phyloP scores from a whole-genome alignment of 1,140 invertebrate genomes.

The Atta colombica region DNA sequence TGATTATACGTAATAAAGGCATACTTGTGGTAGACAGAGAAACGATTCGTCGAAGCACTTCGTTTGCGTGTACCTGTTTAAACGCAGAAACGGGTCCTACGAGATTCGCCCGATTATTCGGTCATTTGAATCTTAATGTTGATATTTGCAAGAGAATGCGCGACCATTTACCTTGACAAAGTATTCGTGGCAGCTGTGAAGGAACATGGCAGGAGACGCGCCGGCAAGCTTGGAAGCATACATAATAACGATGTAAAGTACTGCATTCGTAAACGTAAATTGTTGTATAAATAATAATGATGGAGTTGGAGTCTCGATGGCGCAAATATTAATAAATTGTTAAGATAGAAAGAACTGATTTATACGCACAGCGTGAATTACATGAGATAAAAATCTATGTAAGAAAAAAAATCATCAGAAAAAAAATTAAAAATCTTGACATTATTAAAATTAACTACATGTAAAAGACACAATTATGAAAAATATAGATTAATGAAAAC shows the following conservation, averaged over 20 bases:
- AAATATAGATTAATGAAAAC: not conserved
- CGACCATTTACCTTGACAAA: conserved; percentile 47
- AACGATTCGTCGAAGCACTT: conserved; percentile 25
- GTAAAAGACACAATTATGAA: not conserved
- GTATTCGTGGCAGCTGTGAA: conserved; percentile 33
- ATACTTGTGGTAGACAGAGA: conserved; percentile 11
- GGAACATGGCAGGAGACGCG: not conserved
- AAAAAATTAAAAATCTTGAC: too few species aligned
- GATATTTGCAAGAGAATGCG: conserved; percentile 57
- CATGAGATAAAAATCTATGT: too few species aligned
- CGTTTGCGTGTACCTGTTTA: not conserved
- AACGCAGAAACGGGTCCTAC: conserved; percentile 57
- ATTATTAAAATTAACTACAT: not conserved
- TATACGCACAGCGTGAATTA: not conserved
- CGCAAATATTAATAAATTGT: conserved; percentile 36
- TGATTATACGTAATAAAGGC: conserved; percentile 29
- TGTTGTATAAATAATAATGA: conserved; percentile 53
- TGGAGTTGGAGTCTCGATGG: conserved; percentile 16
- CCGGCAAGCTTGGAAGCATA: conserved; percentile 18
- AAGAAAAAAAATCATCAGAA: not conserved
- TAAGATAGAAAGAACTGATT: not conserved
- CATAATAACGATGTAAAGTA: conserved; percentile 33
- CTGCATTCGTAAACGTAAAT: conserved; percentile 24
- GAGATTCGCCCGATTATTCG: conserved; percentile 54
- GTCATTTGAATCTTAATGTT: conserved; percentile 62